phyloP scores from a whole-genome alignment of 2,888 invertebrate species.

The Cryptocephalus moraei region DNA sequence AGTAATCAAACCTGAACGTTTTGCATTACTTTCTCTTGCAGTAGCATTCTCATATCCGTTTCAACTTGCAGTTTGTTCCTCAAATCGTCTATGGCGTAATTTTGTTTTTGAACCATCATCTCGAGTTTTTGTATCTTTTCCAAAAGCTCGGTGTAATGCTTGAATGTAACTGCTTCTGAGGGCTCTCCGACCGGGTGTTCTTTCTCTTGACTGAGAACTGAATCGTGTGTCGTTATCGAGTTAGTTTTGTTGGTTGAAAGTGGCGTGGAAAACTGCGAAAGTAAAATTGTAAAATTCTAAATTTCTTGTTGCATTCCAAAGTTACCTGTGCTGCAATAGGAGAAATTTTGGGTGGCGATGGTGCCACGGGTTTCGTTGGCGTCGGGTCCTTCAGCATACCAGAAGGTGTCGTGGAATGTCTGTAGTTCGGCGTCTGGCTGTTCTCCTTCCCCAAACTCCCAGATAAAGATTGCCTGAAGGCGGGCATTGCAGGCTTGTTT shows the following conservation, averaged over 20 bases:
- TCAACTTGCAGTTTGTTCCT: conserved; percentile 51
- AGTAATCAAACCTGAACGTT: conserved; percentile 56
- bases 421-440: conserved; percentile 3
- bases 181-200: background rate
- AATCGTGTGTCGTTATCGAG: background rate
- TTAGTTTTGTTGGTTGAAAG: background rate
- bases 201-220: conserved; percentile 1
- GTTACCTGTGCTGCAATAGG: background rate
- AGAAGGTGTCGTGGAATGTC: conserved; percentile 1
- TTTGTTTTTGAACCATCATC: conserved; percentile 47
- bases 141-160: conserved; percentile 31
- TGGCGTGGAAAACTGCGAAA: too few relatives aligned
- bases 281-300: too few relatives aligned
- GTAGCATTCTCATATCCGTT: conserved; percentile 49
- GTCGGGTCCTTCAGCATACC: conserved; percentile 9
- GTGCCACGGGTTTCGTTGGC: conserved; percentile 16
- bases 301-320: too few relatives aligned
- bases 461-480: too few relatives aligned
- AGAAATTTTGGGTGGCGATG: conserved; percentile 4
- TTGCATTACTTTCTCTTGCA: conserved; percentile 61
- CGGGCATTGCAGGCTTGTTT: conserved; percentile 15
- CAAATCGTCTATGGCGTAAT: conserved; percentile 54
- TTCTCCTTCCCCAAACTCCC: background rate
- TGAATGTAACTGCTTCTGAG: conserved; percentile 17
- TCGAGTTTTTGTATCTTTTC: conserved; percentile 48